Evolutionary conservation across 1,140 invertebrate species (phyloP).

Genomic region (Drosophila nigrodunni): DNA sequence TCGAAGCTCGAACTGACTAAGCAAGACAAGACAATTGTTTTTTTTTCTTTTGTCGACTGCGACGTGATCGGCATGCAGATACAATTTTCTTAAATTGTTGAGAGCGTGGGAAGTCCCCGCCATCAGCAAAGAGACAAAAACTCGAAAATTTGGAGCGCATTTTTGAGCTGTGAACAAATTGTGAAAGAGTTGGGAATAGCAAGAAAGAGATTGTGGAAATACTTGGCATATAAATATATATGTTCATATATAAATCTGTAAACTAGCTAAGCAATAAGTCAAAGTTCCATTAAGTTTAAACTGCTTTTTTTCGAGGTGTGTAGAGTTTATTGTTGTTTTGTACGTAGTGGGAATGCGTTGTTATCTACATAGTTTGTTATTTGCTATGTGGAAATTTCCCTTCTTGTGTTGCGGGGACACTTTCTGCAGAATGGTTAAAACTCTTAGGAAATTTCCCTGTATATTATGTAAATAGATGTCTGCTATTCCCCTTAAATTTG

Average conservation of each 20-base stretch:
- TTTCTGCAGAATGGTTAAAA: too few species aligned
- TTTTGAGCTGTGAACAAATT: slow-evolving; percentile 28
- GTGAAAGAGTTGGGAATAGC: slow-evolving; percentile 8
- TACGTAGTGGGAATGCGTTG: too few species aligned
- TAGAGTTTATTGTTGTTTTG: too few species aligned
- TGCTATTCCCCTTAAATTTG: too few species aligned
- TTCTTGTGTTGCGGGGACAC: too few species aligned
- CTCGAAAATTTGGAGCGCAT: slow-evolving; percentile 10
- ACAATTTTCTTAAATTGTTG: slow-evolving; percentile 28
- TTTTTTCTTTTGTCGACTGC: neutral
- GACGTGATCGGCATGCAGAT: slow-evolving; percentile 38
- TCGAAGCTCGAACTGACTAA: slow-evolving; percentile 24
- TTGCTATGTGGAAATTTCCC: too few species aligned
- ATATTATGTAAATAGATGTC: too few species aligned
- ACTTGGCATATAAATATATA: too few species aligned
- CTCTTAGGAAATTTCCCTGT: too few species aligned
- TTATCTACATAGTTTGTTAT: too few species aligned
- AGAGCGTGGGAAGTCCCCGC: slow-evolving; percentile 41
- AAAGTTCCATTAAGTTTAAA: neutral
- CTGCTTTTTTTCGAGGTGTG: too few species aligned
- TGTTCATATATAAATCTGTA: too few species aligned
- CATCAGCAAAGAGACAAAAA: slow-evolving; percentile 3
- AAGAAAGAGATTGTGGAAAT: neutral
- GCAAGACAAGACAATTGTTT: neutral
- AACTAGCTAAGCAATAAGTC: neutral